Conservation (phyloP, 2,888 invertebrate genomes). For the Sicus ferrugineus region DNA sequence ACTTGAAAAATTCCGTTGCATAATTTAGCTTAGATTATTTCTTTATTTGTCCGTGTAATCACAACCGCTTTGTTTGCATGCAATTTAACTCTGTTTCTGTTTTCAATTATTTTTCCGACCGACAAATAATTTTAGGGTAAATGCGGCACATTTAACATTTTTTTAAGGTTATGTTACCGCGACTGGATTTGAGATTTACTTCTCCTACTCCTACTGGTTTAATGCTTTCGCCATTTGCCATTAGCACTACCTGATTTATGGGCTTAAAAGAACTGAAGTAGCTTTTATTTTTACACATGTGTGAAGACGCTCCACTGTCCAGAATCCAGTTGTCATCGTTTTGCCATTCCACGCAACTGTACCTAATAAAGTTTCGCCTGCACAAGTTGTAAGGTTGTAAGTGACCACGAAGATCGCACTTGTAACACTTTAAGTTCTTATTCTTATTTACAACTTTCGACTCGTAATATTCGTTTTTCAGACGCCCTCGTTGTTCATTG, state of each 20-base stretch:
- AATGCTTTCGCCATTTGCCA: not conserved
- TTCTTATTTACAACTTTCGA: not conserved
- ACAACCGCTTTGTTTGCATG: conserved; percentile 7
- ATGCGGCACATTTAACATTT: not conserved
- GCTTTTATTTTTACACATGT: not conserved
- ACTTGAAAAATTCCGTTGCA: conserved; percentile 1
- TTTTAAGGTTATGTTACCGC: not conserved
- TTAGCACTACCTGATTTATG: conserved; percentile 4
- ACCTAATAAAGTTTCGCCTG: not conserved
- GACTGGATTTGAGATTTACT: not conserved
- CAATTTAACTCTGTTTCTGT: conserved; percentile 5
- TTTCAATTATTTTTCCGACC: too few species aligned
- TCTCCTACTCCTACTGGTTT: not conserved
- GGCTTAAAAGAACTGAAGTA: not conserved
- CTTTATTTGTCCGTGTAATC: conserved; percentile 14
- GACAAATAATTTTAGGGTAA: not conserved
- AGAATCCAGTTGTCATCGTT: not conserved
- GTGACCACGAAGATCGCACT: not conserved
- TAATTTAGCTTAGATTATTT: conserved; percentile 27
- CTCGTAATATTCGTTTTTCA: not conserved
- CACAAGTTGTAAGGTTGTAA: not conserved
- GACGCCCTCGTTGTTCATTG: not conserved
- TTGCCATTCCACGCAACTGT: not conserved
- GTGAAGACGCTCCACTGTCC: not conserved
- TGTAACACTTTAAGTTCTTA: not conserved